Evolutionary conservation across 2,797 vertebrate species (phyloP), one percentile per base, ranked within the genome.

Genomic region (Gobionotothen gibberifrons): DNA sequence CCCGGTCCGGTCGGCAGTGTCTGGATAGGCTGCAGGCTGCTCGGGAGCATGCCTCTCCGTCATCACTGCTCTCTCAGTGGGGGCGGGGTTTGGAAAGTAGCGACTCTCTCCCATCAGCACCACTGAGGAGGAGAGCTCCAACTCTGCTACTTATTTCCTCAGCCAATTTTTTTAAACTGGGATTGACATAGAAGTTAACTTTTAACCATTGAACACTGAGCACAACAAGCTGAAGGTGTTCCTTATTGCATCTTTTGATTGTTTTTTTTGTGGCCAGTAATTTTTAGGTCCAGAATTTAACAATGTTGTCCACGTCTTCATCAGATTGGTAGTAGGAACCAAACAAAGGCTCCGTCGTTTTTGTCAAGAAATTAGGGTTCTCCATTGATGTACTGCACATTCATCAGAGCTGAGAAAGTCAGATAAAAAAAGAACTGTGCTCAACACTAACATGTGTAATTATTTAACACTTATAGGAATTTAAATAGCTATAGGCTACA

Each of bases 91-190:
- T 87, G 58, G 76, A 43, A 71, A 89, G 84, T 51, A 78, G 79
- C 53, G 78, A 32, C 81, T 85, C 42, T 74, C 84, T 85, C 87
- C 72, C 91, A 93, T 94, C 94, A 93, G 90, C 85, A 91, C 78
- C 93, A 86, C 74, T 51, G 85, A 69, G 52, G 40, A 51, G 44
- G 40, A 4, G 70, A 79, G 69, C 58, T 29, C 66, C 43, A 4
- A 80, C 79, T 83, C 84, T 51, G 63, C 19, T 0, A 32, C 39
- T 40, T 66, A 60, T 66, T 69, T 52, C 32, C 4, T 21, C 26
- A 15, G 42, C 61, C 15, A 26, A 8, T 2, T 0, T 36, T 9
- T 36, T 36, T 1, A 2, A 0, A 4, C 17, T 12, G 29, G n/a
- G 54, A 19, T 44, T 26, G 22, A 16, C 7, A 2, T 19, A 17